A percentile compares a stretch with the other conserved stretches of the same genome.
phyloP scores from a whole-genome alignment of 2,113 vertebrate genomes.

The Microcebus jonahi region DNA sequence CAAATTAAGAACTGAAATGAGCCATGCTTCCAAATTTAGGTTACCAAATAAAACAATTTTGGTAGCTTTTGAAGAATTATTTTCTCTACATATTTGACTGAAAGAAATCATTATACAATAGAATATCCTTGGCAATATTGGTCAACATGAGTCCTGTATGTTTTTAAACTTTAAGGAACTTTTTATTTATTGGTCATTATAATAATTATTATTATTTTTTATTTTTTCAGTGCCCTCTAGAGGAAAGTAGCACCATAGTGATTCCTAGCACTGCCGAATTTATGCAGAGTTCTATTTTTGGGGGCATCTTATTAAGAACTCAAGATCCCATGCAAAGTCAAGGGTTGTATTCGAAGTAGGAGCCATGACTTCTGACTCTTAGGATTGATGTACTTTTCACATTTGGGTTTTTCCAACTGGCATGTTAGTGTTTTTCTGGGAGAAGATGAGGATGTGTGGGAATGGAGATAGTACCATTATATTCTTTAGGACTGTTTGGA shows the following conservation, averaged over 20 bases:
- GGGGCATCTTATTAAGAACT: slow-evolving; percentile 31
- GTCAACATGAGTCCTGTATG: background rate
- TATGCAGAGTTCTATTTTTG: background rate
- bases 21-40: slow-evolving; percentile 23
- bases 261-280: slow-evolving; percentile 34
- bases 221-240: slow-evolving; percentile 49
- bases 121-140: background rate
- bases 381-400: background rate
- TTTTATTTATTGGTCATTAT: background rate
- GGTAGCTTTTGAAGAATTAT: slow-evolving; percentile 20
- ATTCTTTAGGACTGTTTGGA: slow-evolving; percentile 48
- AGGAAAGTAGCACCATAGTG: slow-evolving; percentile 20
- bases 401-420: slow-evolving; percentile 36
- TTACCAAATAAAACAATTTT: slow-evolving; percentile 35
- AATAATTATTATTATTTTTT: background rate
- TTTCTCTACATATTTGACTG: background rate
- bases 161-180: slow-evolving; percentile 14
- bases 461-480: slow-evolving; percentile 27
- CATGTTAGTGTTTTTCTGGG: slow-evolving; percentile 57
- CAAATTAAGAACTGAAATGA: slow-evolving; percentile 42
- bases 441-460: slow-evolving; percentile 53
- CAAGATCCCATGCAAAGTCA: background rate
- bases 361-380: background rate
- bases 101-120: slow-evolving; percentile 13
- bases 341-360: background rate